A percentile compares a stretch with the other conserved stretches of the same genome.
phyloP scores from a whole-genome alignment of 2,797 vertebrate genomes.

The Neomorphus geoffroyi region DNA sequence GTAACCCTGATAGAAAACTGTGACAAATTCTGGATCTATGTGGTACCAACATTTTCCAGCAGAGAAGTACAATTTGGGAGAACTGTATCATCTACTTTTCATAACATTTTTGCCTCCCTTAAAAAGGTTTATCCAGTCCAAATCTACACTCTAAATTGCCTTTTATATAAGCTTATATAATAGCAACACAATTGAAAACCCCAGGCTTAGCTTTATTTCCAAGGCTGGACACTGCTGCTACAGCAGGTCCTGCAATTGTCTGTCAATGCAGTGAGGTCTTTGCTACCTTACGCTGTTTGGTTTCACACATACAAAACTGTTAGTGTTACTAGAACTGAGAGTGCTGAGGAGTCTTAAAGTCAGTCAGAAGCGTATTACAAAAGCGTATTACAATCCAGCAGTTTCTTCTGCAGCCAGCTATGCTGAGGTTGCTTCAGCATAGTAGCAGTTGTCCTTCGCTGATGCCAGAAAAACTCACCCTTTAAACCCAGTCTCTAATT shows the following conservation, averaged over 20 bases:
- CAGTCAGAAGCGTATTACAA: neutral
- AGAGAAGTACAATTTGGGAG: neutral
- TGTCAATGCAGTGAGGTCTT: neutral
- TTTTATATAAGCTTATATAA: neutral
- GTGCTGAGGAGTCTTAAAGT: neutral
- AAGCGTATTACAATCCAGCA: neutral
- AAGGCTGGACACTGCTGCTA: neutral
- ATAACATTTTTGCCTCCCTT: neutral
- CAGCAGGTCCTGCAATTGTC: neutral
- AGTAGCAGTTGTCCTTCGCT: neutral
- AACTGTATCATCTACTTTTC: neutral
- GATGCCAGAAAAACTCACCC: neutral
- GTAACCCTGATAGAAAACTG: neutral
- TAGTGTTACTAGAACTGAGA: neutral
- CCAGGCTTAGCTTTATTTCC: neutral
- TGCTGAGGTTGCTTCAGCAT: neutral
- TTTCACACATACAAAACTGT: neutral
- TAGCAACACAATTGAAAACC: neutral
- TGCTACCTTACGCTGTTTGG: neutral
- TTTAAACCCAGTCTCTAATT: constrained; percentile 1
- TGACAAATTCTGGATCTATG: neutral
- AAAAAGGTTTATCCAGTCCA: neutral
- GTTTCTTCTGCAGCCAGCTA: neutral
- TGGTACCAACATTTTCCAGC: neutral
- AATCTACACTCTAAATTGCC: neutral